Conservation (phyloP, 1,140 invertebrate genomes). For the Ectropis grisescens region DNA sequence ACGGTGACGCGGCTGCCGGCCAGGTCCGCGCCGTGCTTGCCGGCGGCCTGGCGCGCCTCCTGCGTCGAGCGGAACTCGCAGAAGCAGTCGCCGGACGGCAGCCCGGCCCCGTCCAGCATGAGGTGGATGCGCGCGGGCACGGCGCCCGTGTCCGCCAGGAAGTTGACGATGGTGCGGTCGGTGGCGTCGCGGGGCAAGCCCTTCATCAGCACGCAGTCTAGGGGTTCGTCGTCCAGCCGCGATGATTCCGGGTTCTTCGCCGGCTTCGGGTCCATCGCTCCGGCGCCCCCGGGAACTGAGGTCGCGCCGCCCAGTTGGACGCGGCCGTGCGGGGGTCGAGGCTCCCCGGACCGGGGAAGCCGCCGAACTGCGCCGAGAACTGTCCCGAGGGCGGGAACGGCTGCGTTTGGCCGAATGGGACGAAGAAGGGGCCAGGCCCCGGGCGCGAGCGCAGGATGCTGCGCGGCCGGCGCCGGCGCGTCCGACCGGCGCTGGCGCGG, state of each 20-base stretch:
- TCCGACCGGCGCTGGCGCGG: conserved; percentile 38
- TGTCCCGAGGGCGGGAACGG: conserved; percentile 14
- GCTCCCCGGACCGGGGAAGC: conserved; percentile 21
- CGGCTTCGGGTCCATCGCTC: too few species aligned
- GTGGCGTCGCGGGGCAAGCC: conserved; percentile 81
- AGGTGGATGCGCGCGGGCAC: conserved; percentile 84
- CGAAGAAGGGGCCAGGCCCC: conserved; percentile 29
- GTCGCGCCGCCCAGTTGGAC: conserved; percentile 28
- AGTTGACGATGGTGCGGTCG: conserved; percentile 84
- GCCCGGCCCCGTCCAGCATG: conserved; percentile 76
- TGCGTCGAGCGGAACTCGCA: conserved; percentile 82
- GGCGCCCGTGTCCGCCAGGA: conserved; percentile 82
- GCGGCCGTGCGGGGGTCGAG: conserved; percentile 37
- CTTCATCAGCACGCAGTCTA: conserved; percentile 80
- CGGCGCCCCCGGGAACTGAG: conserved; percentile 14
- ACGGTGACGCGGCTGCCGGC: conserved; percentile 77
- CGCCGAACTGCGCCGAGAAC: conserved; percentile 30
- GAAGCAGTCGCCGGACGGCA: conserved; percentile 86
- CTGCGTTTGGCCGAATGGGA: conserved; percentile 25
- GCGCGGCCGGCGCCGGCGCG: conserved; percentile 7
- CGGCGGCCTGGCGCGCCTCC: conserved; percentile 78
- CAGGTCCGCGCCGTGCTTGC: conserved; percentile 78
- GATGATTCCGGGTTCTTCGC: background rate
- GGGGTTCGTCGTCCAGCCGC: conserved; percentile 34
- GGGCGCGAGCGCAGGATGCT: conserved; percentile 40